A percentile compares a stretch with the other conserved stretches of the same genome.
These are phyloP conservation scores for Molanna angustata DNA, from an alignment of 2,888 invertebrate species.

Conservation along the genomic window DNA sequence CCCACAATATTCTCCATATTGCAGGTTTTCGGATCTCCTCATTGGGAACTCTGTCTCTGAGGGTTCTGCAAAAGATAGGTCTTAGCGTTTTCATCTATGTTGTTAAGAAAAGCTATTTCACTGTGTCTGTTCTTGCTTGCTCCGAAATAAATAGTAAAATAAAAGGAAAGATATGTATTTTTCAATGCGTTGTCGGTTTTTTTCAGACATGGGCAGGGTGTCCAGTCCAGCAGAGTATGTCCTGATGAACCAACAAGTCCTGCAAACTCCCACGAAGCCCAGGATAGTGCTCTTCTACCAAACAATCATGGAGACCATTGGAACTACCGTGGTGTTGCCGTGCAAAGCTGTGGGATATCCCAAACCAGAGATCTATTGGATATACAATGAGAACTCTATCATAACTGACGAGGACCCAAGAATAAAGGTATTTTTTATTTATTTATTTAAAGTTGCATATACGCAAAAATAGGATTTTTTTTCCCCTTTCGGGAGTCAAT, in stretches of 20 bases:
- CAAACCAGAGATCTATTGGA: slow-evolving; percentile 64
- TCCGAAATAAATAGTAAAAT: too few relatives aligned
- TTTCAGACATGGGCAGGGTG: slow-evolving; percentile 8
- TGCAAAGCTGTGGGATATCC: slow-evolving; percentile 66
- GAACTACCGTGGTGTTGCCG: slow-evolving; percentile 63
- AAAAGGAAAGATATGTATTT: too few relatives aligned
- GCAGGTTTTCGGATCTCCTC: too few relatives aligned
- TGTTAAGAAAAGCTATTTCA: too few relatives aligned
- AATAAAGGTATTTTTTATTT: slow-evolving; percentile 47
- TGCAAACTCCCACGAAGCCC: slow-evolving; percentile 47
- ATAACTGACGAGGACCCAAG: slow-evolving; percentile 54
- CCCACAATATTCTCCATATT: too few relatives aligned
- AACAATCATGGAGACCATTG: slow-evolving; percentile 56
- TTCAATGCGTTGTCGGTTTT: background rate
- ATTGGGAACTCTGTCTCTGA: too few relatives aligned
- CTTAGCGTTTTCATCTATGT: too few relatives aligned
- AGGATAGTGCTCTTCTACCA: slow-evolving; percentile 54
- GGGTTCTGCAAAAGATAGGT: too few relatives aligned
- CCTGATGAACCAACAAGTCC: slow-evolving; percentile 45
- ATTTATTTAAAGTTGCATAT: too few relatives aligned
- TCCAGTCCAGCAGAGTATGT: slow-evolving; percentile 38
- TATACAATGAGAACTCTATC: slow-evolving; percentile 56
- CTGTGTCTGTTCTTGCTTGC: too few relatives aligned
- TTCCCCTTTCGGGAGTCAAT: too few relatives aligned
- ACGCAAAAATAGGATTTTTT: too few relatives aligned